Conservation (phyloP, 2,888 invertebrate genomes). For the Calameuta filiformis region DNA sequence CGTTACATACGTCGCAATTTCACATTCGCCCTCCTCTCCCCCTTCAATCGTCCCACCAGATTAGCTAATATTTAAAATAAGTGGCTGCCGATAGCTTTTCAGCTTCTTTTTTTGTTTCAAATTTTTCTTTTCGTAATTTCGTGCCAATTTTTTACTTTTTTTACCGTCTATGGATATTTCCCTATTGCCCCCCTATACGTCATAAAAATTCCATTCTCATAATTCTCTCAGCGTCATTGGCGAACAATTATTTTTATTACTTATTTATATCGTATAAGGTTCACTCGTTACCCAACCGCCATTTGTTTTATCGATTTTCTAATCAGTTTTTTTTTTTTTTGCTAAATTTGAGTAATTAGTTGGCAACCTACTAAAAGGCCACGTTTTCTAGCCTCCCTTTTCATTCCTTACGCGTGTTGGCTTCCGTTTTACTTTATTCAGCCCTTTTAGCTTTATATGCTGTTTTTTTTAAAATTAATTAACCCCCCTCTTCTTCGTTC, state of each 20-base stretch:
- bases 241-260: background rate
- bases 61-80: background rate
- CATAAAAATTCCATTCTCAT: constrained; percentile 12
- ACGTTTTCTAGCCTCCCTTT: background rate
- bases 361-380: background rate
- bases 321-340: background rate
- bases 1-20: background rate
- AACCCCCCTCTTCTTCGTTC: background rate
- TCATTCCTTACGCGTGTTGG: background rate
- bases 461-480: background rate
- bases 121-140: background rate
- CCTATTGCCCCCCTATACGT: no score
- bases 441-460: background rate
- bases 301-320: background rate
- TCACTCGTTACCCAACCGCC: background rate
- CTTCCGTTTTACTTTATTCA: background rate
- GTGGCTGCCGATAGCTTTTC: constrained; percentile 26
- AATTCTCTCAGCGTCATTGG: constrained; percentile 15
- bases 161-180: no score
- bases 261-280: background rate
- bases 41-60: background rate
- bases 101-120: constrained; percentile 6
- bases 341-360: background rate
- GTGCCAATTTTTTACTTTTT: no score
- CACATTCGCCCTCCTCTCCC: background rate